Evolutionary conservation across 1,140 invertebrate species (phyloP), one percentile per base, ranked within the genome.

Genomic region (Galleria mellonella): DNA sequence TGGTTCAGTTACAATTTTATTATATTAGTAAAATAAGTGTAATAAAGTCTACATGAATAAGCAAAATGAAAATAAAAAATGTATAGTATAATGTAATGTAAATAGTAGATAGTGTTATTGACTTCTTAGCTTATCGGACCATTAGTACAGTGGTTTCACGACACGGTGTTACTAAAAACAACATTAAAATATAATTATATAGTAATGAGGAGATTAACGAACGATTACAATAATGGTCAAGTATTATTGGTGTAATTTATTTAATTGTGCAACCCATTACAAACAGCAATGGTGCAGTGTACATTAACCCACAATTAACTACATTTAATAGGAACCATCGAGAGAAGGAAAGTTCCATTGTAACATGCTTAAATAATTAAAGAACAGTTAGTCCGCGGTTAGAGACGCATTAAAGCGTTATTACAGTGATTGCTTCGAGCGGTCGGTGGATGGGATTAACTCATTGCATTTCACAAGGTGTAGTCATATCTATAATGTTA

Each of bases 241-340:
- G 17, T 47, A 47, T 47, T 37, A 28, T 17, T 40, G 10, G 31
- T 29, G 15, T 50, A 46, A 33, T 39, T 32, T 48, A 48, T 17
- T 30, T 56, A 58, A 63, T 65, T 69, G 62, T 46, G 45, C 40
- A 60, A 42, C 44, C 43, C 42, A 53, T 63, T 57, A 66, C 55
- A 56, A 55, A 58, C 47, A 62, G 56, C 65, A 70, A 68, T 61
- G 50, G 55, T 46, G 47, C 58, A 64, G 63, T 38, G 40, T 30
- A 47, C 53, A 62, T 75, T 73, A 75, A 75, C 60, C 55, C 58
- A 67, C 71, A 72, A 76, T 79, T 75, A 79, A 64, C 69, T 64
- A 57, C 38, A 47, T 70, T 64, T 72, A 76, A 74, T 64, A 48
- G 66, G 43, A 55, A 51, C 54, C 49, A 64, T 64, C 47, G 62